Evolutionary conservation across 2,113 vertebrate genomes (phyloP), one percentile per base, ranked within the genome.

Genomic region (Ailuropoda melanoleuca): DNA sequence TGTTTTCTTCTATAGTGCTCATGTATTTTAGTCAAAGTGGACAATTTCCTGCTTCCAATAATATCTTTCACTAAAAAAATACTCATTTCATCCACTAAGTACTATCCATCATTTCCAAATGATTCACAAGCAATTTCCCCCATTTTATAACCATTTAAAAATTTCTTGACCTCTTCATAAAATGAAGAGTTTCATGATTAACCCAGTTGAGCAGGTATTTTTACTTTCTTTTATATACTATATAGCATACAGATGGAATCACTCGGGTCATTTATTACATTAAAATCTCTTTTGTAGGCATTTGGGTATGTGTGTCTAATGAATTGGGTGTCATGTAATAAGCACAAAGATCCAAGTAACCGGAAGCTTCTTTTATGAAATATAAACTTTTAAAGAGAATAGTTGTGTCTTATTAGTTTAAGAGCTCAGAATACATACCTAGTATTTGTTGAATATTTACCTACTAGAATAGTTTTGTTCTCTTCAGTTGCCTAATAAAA

Each of bases 331-430:
- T 46, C 43, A 74, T 43, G 37, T 43, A 43, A 74, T 43, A 46
- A 46, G 13, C 9, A 75, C 72, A 75, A 75, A 75, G 72, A 29
- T 75, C 39, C 39, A 75, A 29, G 46, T 75, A 75, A 15, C 24
- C 15, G 39, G 72, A 46, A 46, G 6, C 23, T 60, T 34, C 24
- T 34, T 66, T 91, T 86, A 68, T 93, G 34, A 83, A 97, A 81
- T 77, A 83, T 23, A 62, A 50, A 55, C 15, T 75, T 91, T 89
- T 83, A 96, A 92, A 88, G 18, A 17, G 7, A 78, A 86, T 50
- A 83, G 26, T 70, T 95, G 19, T 82, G 39, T 64, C 19, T 92
- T 96, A 87, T 37, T 90, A 90, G 31, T 80, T 87, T 83, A 82
- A 39, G 50, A 72, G 2, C 23, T 81, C 62, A 95, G 17, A 46